Conservation (phyloP, 35 echinoderm and acorn worm genomes). For the Apostichopus californicus region DNA sequence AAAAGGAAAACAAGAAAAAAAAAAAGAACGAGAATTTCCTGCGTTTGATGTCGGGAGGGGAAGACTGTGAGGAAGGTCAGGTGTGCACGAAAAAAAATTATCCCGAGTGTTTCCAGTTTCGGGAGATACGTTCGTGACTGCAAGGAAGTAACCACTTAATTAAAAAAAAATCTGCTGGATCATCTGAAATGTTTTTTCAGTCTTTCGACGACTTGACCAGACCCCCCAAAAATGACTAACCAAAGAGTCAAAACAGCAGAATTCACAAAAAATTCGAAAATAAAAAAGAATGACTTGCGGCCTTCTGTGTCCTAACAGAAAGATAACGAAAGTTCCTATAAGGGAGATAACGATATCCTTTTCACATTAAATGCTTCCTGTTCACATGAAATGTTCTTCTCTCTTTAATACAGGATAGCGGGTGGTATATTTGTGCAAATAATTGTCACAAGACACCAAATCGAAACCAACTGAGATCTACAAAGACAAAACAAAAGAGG, state of each 20-base stretch:
- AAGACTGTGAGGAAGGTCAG: background rate
- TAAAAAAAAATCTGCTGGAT: background rate
- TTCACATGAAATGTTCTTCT: background rate
- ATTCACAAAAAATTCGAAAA: too few relatives aligned
- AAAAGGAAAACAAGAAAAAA: background rate
- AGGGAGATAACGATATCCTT: slow-evolving; percentile 31
- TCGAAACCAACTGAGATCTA: too few relatives aligned
- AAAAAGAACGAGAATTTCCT: background rate
- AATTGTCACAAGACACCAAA: too few relatives aligned
- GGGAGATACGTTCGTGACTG: background rate
- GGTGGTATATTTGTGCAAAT: too few relatives aligned
- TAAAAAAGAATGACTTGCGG: too few relatives aligned
- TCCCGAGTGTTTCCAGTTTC: background rate
- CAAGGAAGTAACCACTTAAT: background rate
- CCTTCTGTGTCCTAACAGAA: slow-evolving; percentile 20
- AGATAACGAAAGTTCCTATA: slow-evolving; percentile 18
- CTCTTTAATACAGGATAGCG: background rate
- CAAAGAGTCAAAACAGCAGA: too few relatives aligned
- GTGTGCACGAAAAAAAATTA: background rate
- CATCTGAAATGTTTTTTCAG: background rate
- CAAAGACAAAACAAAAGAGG: too few relatives aligned
- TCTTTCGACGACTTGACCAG: background rate
- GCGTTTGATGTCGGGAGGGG: background rate
- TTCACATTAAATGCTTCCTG: slow-evolving; percentile 38
- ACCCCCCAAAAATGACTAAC: background rate